Evolutionary conservation across 92 coral and sea anemone genomes (phyloP).

Genomic region (Phenganax subtilis): DNA sequence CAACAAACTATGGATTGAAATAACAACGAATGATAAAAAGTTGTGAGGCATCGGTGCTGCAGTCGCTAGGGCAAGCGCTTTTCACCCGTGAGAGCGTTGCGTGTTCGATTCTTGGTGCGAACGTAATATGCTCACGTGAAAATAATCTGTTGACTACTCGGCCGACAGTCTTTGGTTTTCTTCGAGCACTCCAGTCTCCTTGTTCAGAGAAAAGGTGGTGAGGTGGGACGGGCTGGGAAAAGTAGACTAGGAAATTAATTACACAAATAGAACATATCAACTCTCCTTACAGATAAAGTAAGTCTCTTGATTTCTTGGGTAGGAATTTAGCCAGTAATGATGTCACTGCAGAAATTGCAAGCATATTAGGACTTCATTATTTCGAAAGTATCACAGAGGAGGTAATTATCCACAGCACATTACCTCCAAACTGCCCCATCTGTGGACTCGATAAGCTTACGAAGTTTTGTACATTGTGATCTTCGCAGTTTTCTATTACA

Average conservation of each 20-base stretch:
- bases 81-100: too few species aligned
- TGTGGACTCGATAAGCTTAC: constrained; percentile 79
- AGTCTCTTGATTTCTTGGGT: constrained; percentile 27
- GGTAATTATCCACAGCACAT: background rate
- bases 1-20: constrained; percentile 57
- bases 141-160: too few species aligned
- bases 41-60: too few species aligned
- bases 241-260: background rate
- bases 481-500: constrained; percentile 73
- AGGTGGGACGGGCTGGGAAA: too few species aligned
- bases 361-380: background rate
- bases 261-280: background rate
- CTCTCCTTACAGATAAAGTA: constrained; percentile 14
- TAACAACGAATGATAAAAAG: constrained; percentile 1
- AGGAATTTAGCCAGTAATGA: constrained; percentile 24
- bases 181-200: too few species aligned
- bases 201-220: too few species aligned
- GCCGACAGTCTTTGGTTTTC: too few species aligned
- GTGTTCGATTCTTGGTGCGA: too few species aligned
- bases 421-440: constrained; percentile 99
- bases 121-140: too few species aligned
- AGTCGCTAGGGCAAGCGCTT: too few species aligned
- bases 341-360: constrained; percentile 18
- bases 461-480: constrained; percentile 78
- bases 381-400: too few species aligned